phyloP scores from a whole-genome alignment of 1,140 invertebrate genomes.

The Drosophila kikkawai region DNA sequence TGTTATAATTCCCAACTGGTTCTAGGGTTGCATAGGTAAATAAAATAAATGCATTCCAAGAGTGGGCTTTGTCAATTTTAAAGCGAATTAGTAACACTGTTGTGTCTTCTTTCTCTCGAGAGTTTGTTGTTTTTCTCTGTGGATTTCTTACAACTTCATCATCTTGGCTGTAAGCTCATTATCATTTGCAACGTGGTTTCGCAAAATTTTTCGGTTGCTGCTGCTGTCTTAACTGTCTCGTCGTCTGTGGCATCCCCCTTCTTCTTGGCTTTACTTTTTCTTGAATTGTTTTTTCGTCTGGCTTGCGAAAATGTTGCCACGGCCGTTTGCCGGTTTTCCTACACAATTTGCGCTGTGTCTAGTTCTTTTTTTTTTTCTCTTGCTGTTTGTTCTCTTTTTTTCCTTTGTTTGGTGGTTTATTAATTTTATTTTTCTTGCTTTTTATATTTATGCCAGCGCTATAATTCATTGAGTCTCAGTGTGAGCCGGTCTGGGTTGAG shows the following conservation, averaged over 20 bases:
- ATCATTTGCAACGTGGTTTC: slow-evolving; percentile 60
- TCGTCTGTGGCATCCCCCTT: slow-evolving; percentile 22
- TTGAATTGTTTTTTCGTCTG: slow-evolving; percentile 37
- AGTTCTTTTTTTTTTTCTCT: slow-evolving; percentile 29
- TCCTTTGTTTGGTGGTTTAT: slow-evolving; percentile 29
- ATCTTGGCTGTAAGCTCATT: slow-evolving; percentile 24
- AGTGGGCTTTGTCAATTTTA: neutral
- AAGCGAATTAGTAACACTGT: neutral
- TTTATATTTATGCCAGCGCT: slow-evolving; percentile 57
- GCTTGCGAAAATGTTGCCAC: slow-evolving; percentile 67
- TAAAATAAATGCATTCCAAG: neutral
- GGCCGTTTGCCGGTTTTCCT: slow-evolving; percentile 73
- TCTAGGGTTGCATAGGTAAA: neutral
- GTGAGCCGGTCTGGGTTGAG: slow-evolving; percentile 27
- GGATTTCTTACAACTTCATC: slow-evolving; percentile 18
- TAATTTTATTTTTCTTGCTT: slow-evolving; percentile 23
- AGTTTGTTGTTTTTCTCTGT: slow-evolving; percentile 1
- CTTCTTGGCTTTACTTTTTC: slow-evolving; percentile 45
- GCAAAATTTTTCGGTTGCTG: slow-evolving; percentile 38
- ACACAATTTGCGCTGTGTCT: slow-evolving; percentile 62
- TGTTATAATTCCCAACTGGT: neutral
- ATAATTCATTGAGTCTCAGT: slow-evolving; percentile 63
- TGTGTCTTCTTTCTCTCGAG: neutral
- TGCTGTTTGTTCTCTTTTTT: slow-evolving; percentile 15
- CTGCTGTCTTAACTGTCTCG: slow-evolving; percentile 18